Base-by-base conservation (phyloP, 2,888 invertebrate genomes). In the Arrhopalites spinosus region DNA sequence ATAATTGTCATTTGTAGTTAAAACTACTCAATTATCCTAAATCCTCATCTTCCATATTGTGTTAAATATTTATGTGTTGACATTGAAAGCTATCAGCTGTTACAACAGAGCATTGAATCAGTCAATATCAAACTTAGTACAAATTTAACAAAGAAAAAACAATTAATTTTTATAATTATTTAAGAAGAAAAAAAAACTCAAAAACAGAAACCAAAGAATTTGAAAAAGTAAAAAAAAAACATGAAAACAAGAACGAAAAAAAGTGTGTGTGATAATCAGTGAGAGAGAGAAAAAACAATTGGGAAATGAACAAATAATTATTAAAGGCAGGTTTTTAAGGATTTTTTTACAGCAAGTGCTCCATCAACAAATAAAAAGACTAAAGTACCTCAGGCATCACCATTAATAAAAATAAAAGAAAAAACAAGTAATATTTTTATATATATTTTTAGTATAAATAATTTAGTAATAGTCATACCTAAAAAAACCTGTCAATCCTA, bases 81-180 rank as follows among this genome's bases (percentile, higher is more conserved):
- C 73, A 76, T 68, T 73, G 68, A 73, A 71, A 75, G 71, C 56
- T 50, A 47, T 25, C 64, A 59, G 59, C 59, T 59, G 71, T 45
- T n/a, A 64, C 20, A 73, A 63, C 73, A 66, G 47, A 63, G 29
- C 30, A 36, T 36, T 36, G 36, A 36, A 36, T 36, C 36, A 36
- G n/a, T n/a, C n/a, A n/a, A n/a, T n/a, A n/a, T 36, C 11, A 36
- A 7, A 36, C 3, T 36, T 7, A 36, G 36, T 36, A 36, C 36
- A 36, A 36, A n/a, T 11, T 3, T 3, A 36, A 36, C 36, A 36
- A 36, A 36, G 11, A 36, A 11, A 11, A 36, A 11, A 36, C 5
- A 36, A 36, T 7, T 36, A n/a, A n/a, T n/a, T n/a, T n/a, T n/a
- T n/a, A n/a, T 36, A 36, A 36, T 36, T 7, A 36, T 36, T 3